Percentiles rank a stretch among this genome's conserved stretches.
Evolutionary conservation across 2,888 invertebrate genomes (phyloP).

Genomic region (Latrodectus hesperus): DNA sequence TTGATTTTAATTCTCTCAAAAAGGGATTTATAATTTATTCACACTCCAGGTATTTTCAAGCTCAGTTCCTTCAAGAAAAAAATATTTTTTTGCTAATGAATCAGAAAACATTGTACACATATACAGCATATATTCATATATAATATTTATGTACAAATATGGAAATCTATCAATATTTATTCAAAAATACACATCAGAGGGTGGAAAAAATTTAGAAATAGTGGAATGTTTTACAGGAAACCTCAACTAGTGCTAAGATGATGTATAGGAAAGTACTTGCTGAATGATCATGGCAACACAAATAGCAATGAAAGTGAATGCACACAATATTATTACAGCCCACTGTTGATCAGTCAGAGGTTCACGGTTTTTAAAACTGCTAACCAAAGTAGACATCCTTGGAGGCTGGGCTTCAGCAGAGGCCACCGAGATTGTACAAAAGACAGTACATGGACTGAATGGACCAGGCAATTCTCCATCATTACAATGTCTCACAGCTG

Average conservation of each 20-base stretch:
- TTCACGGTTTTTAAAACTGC: conserved; percentile 73
- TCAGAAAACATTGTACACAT: conserved; percentile 53
- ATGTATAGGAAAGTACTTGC: conserved; percentile 72
- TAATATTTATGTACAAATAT: conserved; percentile 32
- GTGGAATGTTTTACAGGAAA: conserved; percentile 9
- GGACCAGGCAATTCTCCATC: conserved; percentile 81
- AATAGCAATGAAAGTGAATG: conserved; percentile 80
- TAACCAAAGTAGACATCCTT: conserved; percentile 33
- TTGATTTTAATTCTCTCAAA: conserved; percentile 44
- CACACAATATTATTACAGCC: conserved; percentile 80
- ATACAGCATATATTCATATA: conserved; percentile 40
- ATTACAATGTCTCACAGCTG: conserved; percentile 82
- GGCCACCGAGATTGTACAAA: conserved; percentile 77
- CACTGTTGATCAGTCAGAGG: conserved; percentile 80
- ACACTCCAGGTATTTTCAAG: conserved; percentile 52
- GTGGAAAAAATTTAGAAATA: conserved; percentile 11
- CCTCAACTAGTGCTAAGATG: conserved; percentile 45
- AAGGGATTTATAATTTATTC: conserved; percentile 39
- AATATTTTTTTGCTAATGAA: conserved; percentile 43
- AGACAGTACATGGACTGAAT: conserved; percentile 81
- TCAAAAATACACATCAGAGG: conserved; percentile 54
- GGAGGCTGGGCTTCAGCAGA: conserved; percentile 23
- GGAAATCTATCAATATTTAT: conserved; percentile 22
- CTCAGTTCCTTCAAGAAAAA: conserved; percentile 65
- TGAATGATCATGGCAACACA: conserved; percentile 80